A percentile compares a stretch with the other conserved stretches of the same genome.
Conservation (phyloP, 2,888 invertebrate species). For the Nephrotoma appendiculata region DNA sequence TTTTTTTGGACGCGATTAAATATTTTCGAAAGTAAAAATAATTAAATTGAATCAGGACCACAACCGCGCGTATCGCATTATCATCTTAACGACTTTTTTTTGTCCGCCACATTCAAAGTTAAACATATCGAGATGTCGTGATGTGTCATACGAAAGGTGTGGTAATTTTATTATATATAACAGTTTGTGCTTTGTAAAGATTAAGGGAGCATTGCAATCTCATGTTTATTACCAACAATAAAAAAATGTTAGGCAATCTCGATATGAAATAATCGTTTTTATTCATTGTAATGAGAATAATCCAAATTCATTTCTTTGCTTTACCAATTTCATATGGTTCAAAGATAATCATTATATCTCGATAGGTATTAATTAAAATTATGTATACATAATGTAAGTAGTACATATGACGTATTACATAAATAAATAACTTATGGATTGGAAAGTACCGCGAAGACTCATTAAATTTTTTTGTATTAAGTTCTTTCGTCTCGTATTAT, state of each 20-base stretch:
- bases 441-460: background rate
- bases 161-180: background rate
- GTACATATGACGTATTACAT: background rate
- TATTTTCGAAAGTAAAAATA: background rate
- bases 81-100: background rate
- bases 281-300: background rate
- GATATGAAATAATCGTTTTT: background rate
- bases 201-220: background rate
- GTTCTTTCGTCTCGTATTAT: too few relatives aligned
- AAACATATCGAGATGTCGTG: background rate
- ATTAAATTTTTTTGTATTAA: background rate
- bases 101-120: background rate
- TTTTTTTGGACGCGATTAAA: background rate
- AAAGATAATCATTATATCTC: background rate
- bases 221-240: background rate
- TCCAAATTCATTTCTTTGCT: background rate
- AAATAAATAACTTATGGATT: background rate
- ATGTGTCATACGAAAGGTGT: constrained; percentile 2
- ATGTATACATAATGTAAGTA: background rate
- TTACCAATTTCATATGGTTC: background rate
- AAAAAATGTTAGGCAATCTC: background rate
- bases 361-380: background rate
- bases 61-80: background rate
- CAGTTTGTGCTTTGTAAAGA: background rate
- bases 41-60: background rate